phyloP scores from a whole-genome alignment of 1,140 invertebrate species.

The Medauroidea extradentata region DNA sequence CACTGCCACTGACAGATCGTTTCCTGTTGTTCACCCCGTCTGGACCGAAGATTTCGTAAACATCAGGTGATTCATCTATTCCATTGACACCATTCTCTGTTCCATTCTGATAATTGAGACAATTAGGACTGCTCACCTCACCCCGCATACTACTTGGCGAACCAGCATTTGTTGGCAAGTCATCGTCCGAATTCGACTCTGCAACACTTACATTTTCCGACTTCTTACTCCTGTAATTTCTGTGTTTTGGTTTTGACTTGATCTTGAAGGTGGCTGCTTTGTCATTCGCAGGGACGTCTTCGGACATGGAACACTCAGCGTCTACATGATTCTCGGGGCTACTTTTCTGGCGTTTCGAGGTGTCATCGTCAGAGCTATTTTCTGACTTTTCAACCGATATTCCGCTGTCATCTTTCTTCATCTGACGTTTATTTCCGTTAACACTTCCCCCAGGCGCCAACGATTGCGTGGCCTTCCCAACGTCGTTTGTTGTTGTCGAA shows the following conservation, averaged over 20 bases:
- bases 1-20: neutral
- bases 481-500: too few relatives aligned
- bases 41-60: neutral
- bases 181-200: slow-evolving; percentile 3
- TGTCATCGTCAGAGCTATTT: slow-evolving; percentile 35
- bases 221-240: slow-evolving; percentile 9
- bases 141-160: neutral
- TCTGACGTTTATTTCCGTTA: slow-evolving; percentile 9
- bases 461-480: too few relatives aligned
- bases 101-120: slow-evolving; percentile 10
- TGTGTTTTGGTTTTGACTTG: neutral
- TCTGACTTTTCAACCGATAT: slow-evolving; percentile 37
- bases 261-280: neutral
- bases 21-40: neutral
- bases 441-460: neutral
- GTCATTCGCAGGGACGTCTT: too few relatives aligned
- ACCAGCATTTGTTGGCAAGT: neutral
- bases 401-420: slow-evolving; percentile 42
- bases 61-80: neutral
- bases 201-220: slow-evolving; percentile 3
- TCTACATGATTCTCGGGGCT: neutral
- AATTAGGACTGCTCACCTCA: slow-evolving; percentile 5
- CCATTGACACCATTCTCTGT: slow-evolving; percentile 17
- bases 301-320: neutral
- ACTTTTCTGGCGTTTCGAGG: slow-evolving; percentile 33